Percentiles rank a stretch among this genome's conserved stretches.
phyloP scores from a whole-genome alignment of 1,140 invertebrate species.

The Philopotamus ludificatus region DNA sequence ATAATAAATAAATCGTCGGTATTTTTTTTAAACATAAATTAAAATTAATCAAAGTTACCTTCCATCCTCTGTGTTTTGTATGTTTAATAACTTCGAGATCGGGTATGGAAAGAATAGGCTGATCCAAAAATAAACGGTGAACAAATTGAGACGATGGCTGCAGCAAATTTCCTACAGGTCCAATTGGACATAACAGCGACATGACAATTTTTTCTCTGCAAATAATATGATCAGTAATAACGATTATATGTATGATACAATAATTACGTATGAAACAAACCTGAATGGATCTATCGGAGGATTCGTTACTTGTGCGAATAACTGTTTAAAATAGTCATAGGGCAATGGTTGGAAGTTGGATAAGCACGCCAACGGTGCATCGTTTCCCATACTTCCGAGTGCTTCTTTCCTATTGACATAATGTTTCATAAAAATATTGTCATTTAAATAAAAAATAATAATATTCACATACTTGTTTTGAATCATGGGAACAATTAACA shows the following conservation, averaged over 20 bases:
- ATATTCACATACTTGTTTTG: constrained; percentile 79
- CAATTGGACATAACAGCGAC: constrained; percentile 90
- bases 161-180: constrained; percentile 92
- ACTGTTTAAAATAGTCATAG: constrained; percentile 98
- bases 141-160: constrained; percentile 88
- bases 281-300: constrained; percentile 99
- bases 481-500: constrained; percentile 95
- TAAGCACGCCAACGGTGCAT: constrained; percentile 94
- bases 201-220: constrained; percentile 95
- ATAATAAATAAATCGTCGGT: background rate
- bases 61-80: constrained; percentile 88
- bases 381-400: constrained; percentile 98
- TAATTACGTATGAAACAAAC: constrained; percentile 36
- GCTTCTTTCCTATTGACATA: constrained; percentile 85
- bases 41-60: constrained; percentile 46
- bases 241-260: background rate
- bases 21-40: background rate
- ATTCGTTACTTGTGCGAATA: constrained; percentile 99
- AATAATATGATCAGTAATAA: background rate
- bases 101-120: constrained; percentile 90
- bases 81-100: constrained; percentile 87
- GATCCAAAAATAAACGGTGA: constrained; percentile 87
- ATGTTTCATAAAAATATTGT: constrained; percentile 21
- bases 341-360: constrained; percentile 91
- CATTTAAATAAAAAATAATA: background rate